Percentiles rank a stretch among this genome's conserved stretches.
Evolutionary conservation across 2,888 invertebrate species (phyloP).

Genomic region (Chrysolina americana): DNA sequence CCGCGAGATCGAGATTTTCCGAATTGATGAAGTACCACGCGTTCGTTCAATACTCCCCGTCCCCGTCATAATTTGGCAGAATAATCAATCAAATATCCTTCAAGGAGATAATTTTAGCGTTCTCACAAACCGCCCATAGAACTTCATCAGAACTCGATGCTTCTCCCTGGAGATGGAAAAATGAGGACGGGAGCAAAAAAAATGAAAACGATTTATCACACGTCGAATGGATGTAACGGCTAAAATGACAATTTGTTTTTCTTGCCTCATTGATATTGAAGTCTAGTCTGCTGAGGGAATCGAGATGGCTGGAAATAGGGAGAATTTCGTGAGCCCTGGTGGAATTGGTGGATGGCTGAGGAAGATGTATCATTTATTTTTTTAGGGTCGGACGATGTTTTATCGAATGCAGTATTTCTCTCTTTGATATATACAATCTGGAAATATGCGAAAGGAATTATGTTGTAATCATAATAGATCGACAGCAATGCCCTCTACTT

Average conservation of each 20-base stretch:
- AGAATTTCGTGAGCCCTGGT: conserved; percentile 33
- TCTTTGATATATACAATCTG: background rate
- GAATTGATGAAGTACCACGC: conserved; percentile 11
- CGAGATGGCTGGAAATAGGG: conserved; percentile 32
- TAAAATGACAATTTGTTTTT: conserved; percentile 65
- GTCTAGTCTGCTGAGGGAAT: conserved; percentile 37
- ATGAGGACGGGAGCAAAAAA: conserved; percentile 33
- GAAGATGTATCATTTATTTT: background rate
- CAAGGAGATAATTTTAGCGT: conserved; percentile 46
- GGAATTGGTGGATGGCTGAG: background rate
- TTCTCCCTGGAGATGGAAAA: conserved; percentile 32
- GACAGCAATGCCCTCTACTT: background rate
- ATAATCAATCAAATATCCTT: conserved; percentile 44
- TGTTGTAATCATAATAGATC: background rate
- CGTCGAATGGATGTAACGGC: conserved; percentile 58
- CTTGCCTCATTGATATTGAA: conserved; percentile 63
- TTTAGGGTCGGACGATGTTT: background rate
- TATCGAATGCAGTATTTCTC: background rate
- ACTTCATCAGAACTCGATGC: conserved; percentile 40
- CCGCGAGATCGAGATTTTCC: background rate
- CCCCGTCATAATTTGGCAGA: conserved; percentile 36
- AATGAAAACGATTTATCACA: conserved; percentile 59
- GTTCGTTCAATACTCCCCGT: conserved; percentile 7
- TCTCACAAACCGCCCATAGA: conserved; percentile 41
- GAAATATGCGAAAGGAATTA: conserved; percentile 16